Base-by-base conservation (phyloP, 2,888 invertebrate species). In the Harpalus rubripes region DNA sequence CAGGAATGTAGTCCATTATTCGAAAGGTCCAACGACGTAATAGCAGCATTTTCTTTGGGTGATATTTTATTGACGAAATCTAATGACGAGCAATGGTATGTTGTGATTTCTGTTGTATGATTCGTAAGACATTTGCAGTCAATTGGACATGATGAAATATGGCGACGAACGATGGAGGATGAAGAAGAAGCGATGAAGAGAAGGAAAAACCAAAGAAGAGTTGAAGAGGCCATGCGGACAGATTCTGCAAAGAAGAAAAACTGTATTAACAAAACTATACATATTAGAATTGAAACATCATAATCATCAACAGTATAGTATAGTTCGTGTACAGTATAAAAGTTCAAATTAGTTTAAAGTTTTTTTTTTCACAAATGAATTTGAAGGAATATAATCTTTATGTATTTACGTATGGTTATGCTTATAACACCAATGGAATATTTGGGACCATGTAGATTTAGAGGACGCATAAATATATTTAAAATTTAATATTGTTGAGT, bases 51-150 rank as follows among this genome's bases (percentile, higher is more conserved):
- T 85, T 90, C 89, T 86, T 90, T 90, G 10, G 85, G 85, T 39
- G 88, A 87, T 15, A 88, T 83, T 86, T 93, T 97, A 91, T 96
- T 95, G 8, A 96, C 94, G 68, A 96, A 96, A 86, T 95, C 95
- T 88, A 97, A 95, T 81, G 94, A 92, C 85, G 94, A 93, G 89
- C 94, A 94, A 86, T 93, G 93, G 41, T 93, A 92, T 86, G 96
- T 92, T 44, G 96, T 94, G 87, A 95, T 94, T 74, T 93, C 92
- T 86, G 96, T 92, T 52, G 96, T 94, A 87, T 95, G 94, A 76
- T 94, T 92, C 52, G 93, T 92, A 86, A 93, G 93, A 88, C 94
- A 94, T 76, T 91, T 90, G 88, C 94, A 93, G 87, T 91, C 89
- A 81, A 92, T 91, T 15, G 94, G 94, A 87, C 94, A 94, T 83